A percentile compares a stretch with the other conserved stretches of the same genome.
Evolutionary conservation across 2,888 invertebrate genomes (phyloP).

Genomic region (Apocheima hispidaria): DNA sequence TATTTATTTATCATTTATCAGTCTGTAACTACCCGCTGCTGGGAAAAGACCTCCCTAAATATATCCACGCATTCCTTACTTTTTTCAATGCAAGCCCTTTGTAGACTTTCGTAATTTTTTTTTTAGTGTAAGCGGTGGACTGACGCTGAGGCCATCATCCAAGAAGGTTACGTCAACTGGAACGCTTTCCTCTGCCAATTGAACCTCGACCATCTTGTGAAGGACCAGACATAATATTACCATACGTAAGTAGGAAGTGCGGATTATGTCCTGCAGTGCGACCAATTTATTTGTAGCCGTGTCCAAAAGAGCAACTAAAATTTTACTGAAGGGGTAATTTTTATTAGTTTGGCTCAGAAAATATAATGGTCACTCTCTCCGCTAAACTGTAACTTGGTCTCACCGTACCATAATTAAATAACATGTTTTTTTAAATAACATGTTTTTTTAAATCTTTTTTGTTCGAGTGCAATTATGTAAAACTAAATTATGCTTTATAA

Average conservation of each 20-base stretch:
- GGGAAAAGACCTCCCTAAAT: too few relatives aligned
- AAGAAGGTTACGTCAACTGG: slow-evolving; percentile 79
- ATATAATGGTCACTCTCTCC: not conserved
- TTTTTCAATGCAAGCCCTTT: not conserved
- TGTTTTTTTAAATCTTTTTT: not conserved
- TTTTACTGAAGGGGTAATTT: not conserved
- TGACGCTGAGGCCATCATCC: slow-evolving; percentile 66
- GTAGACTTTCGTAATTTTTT: not conserved
- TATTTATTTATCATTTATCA: too few relatives aligned
- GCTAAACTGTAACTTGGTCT: not conserved
- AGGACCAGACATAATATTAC: slow-evolving; percentile 60
- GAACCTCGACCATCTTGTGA: slow-evolving; percentile 78
- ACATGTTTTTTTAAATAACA: not conserved
- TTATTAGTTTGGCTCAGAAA: not conserved
- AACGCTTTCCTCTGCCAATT: slow-evolving; percentile 78
- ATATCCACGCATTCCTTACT: not conserved
- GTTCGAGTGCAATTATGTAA: not conserved
- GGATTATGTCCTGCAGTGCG: not conserved
- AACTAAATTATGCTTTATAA: slow-evolving; percentile 18
- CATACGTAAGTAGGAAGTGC: not conserved
- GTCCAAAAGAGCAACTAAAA: not conserved
- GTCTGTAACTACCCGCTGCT: too few relatives aligned
- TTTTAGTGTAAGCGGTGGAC: slow-evolving; percentile 74
- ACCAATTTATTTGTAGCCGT: not conserved
- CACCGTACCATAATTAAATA: not conserved